Percentiles rank a stretch among this genome's conserved stretches.
These are phyloP conservation scores for Enteromius afrohamiltoni DNA, from an alignment of 2,797 vertebrate genomes.

Conservation along the genomic window DNA sequence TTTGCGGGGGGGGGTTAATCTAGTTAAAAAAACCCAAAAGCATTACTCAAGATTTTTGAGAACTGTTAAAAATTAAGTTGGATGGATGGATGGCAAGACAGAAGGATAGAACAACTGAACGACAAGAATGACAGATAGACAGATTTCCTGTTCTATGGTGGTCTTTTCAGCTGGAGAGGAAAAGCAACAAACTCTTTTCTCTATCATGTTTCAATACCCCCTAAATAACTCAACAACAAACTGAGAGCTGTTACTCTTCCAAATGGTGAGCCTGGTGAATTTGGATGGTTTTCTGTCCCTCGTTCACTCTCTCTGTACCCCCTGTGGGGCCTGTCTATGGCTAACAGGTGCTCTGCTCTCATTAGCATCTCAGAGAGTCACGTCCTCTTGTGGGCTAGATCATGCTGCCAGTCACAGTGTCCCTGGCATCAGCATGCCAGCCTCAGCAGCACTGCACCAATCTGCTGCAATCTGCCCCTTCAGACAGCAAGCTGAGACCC, in stretches of 20 bases:
- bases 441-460: constrained; percentile 54
- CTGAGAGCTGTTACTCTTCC: constrained; percentile 24
- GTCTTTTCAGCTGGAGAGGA: not conserved
- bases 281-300: constrained; percentile 22
- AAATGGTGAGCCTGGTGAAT: constrained; percentile 28
- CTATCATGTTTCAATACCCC: not conserved
- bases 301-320: constrained; percentile 42
- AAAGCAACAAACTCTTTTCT: not conserved
- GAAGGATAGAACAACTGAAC: not conserved
- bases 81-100: not conserved
- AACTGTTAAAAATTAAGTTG: too few relatives aligned
- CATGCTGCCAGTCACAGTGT: constrained; percentile 49
- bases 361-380: constrained; percentile 58
- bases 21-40: too few relatives aligned
- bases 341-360: constrained; percentile 64
- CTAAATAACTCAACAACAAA: constrained; percentile 17
- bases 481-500: constrained; percentile 46
- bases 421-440: constrained; percentile 53
- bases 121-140: not conserved
- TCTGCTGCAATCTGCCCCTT: constrained; percentile 58
- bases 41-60: too few relatives aligned
- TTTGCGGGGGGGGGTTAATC: too few relatives aligned
- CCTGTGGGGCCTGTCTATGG: constrained; percentile 56
- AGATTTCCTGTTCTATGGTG: not conserved
- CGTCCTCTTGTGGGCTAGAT: constrained; percentile 59